Conservation (phyloP, 2,797 vertebrate genomes). For the Ctenopoma kingsleyae region DNA sequence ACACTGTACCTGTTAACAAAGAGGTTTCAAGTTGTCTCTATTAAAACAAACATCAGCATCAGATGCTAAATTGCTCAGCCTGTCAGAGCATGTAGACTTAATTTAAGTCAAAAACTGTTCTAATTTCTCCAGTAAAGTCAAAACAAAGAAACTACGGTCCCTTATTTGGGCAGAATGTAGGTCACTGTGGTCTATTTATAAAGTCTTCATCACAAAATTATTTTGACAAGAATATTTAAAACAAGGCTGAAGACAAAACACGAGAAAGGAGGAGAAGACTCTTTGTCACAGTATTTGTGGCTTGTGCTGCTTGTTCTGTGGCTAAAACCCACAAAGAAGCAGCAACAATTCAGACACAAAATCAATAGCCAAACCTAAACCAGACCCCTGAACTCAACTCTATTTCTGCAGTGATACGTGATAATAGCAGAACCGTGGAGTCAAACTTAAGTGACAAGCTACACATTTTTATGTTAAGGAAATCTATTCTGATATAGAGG, state of each 20-base stretch:
- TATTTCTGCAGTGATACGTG: background rate
- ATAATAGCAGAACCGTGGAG: background rate
- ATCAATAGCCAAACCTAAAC: background rate
- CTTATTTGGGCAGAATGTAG: constrained; percentile 25
- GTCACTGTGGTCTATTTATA: constrained; percentile 16
- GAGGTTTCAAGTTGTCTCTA: no score
- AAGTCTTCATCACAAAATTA: constrained; percentile 10
- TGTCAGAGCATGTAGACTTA: background rate
- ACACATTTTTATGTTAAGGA: background rate
- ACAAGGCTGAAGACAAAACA: constrained; percentile 28
- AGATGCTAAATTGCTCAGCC: background rate
- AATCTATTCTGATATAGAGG: background rate
- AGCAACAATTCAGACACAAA: background rate
- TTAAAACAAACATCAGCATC: no score
- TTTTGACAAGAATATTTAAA: background rate
- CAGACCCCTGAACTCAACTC: background rate
- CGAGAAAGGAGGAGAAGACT: constrained; percentile 15
- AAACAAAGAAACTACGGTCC: constrained; percentile 3
- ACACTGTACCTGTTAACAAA: background rate
- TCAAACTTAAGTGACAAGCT: background rate
- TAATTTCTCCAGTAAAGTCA: constrained; percentile 16
- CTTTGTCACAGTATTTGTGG: background rate
- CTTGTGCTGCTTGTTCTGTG: background rate
- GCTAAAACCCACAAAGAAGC: background rate
- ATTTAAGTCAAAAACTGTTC: background rate